Percentiles rank a stretch among this genome's conserved stretches.
phyloP scores from a whole-genome alignment of 2,113 vertebrate species.

The Rissa tridactyla region DNA sequence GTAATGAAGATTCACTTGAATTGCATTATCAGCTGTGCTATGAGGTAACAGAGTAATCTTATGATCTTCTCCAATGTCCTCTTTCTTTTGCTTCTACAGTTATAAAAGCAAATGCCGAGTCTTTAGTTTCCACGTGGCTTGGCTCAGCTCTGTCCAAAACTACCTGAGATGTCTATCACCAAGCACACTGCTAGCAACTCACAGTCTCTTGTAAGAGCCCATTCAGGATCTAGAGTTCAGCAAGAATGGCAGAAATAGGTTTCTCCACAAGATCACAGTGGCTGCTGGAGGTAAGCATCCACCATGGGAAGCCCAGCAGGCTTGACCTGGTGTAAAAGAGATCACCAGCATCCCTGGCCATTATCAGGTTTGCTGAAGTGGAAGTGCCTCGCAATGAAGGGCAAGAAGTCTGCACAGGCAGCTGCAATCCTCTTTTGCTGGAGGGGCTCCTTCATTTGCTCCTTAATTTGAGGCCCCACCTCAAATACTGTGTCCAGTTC shows the following conservation, averaged over 20 bases:
- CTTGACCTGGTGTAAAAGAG: neutral
- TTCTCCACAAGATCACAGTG: neutral
- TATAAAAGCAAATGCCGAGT: neutral
- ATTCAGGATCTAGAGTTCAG: neutral
- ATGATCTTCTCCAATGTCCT: neutral
- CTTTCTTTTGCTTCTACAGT: neutral
- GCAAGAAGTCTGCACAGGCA: neutral
- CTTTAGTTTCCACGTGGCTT: neutral
- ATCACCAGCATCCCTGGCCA: neutral
- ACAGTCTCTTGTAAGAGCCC: neutral
- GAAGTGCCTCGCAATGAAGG: neutral
- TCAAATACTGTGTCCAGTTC: neutral
- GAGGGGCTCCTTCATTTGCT: neutral
- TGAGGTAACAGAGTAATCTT: neutral
- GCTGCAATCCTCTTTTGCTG: neutral
- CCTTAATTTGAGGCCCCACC: neutral
- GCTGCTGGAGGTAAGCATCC: neutral
- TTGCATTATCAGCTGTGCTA: neutral
- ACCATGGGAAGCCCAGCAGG: neutral
- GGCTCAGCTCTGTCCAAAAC: neutral
- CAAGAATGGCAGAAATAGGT: neutral
- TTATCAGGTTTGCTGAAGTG: neutral
- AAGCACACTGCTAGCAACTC: neutral
- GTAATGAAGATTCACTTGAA: neutral
- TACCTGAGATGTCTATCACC: neutral